phyloP scores from a whole-genome alignment of 2,113 vertebrate genomes.

The Pheucticus melanocephalus region DNA sequence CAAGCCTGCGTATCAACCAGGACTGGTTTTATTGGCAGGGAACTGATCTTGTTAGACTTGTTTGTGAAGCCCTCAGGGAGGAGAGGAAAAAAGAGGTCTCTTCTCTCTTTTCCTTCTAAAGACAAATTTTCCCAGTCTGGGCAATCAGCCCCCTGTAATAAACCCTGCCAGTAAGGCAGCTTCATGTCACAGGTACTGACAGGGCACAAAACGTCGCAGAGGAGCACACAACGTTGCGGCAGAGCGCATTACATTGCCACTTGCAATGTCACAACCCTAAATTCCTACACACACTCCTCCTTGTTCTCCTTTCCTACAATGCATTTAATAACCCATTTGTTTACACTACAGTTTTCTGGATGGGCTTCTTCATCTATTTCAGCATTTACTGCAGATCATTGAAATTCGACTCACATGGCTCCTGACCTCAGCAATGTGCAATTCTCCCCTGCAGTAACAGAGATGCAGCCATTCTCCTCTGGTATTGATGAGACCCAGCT shows the following conservation, averaged over 20 bases:
- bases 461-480: not conserved
- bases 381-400: not conserved
- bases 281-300: not conserved
- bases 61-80: not conserved
- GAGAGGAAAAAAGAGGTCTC: not conserved
- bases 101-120: not conserved
- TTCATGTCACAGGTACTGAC: not conserved
- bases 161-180: not conserved
- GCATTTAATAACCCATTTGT: not conserved
- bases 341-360: constrained; percentile 8
- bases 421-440: not conserved
- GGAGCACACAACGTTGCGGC: fast-evolving
- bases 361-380: not conserved
- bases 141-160: not conserved
- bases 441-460: not conserved
- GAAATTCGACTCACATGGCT: not conserved
- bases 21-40: constrained; percentile 44
- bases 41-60: not conserved
- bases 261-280: not conserved
- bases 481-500: not conserved
- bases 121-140: not conserved
- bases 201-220: not conserved
- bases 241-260: not conserved
- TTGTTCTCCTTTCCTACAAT: not conserved
- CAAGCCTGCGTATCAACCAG: not conserved